Evolutionary conservation across 1,140 invertebrate species (phyloP), one percentile per base, ranked within the genome.

Genomic region (Cylas formicarius): DNA sequence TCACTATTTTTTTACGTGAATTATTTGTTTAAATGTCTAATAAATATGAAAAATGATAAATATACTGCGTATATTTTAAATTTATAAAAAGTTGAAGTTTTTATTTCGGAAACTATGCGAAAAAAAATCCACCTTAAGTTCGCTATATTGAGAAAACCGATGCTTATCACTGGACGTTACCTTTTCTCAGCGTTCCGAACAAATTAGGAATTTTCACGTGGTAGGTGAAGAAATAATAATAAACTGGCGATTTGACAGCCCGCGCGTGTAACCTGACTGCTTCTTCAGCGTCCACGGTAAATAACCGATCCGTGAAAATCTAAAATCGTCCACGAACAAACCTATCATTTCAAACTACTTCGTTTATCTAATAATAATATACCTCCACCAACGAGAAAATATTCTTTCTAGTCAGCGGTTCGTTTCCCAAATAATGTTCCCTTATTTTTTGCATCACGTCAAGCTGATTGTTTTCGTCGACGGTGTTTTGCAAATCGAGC

Each of bases 401-500:
- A 1, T 69, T 72, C 1, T 70, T 63, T 35, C 61, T 60, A 16
- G 60, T 56, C 20, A 80, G 67, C 1, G 67, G 54, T 41, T 74
- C 71, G 1, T 65, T 57, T 9, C 61, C 68, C 13, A 79, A 57
- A 51, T 81, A 81, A 48, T 71, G 67, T 19, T 73, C 50, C 49
- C 71, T 76, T 26, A 80, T 75, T 52, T 72, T 67, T 9, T 54
- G 53, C 0, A 72, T 67, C 2, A 74, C 66, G 19, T 63, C 57
- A 0, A 52, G 35, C 4, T 74, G 68, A 13, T 62, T 58, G 5
- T 63, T 53, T 11, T 59, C 49, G 0, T 72, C 68, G 7, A 79
- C 45, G 0, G 77, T 80, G 48, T 78, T 69, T 45, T 81, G 77
- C 50, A 71, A 78, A 50, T 79, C 77, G 6, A 80, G 70, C 4